Evolutionary conservation across 2,888 invertebrate genomes (phyloP).

Genomic region (Aproaerema taeniolella): DNA sequence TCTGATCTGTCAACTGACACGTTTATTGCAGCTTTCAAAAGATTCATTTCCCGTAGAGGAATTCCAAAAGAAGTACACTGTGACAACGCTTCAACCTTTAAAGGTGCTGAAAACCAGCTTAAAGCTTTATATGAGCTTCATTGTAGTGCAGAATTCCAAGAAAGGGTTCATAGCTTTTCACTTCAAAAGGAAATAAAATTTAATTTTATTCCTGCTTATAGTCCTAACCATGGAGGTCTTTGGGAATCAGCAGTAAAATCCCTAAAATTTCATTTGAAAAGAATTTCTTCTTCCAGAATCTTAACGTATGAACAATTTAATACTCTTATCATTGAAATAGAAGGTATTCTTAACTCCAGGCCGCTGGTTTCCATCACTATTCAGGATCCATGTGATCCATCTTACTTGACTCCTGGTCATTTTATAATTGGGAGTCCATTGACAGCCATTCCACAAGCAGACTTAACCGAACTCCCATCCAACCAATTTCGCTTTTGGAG

Average conservation of each 20-base stretch:
- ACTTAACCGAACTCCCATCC: neutral
- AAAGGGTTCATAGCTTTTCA: neutral
- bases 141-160: neutral
- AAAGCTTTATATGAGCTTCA: slow-evolving; percentile 3
- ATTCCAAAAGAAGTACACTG: slow-evolving; percentile 6
- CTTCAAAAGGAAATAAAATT: slow-evolving; percentile 11
- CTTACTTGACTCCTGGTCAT: slow-evolving; percentile 31
- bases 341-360: slow-evolving; percentile 28
- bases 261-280: slow-evolving; percentile 15
- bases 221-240: slow-evolving; percentile 18
- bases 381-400: slow-evolving; percentile 24
- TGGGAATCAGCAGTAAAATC: slow-evolving; percentile 18
- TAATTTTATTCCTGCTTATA: slow-evolving; percentile 16
- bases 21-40: slow-evolving; percentile 8
- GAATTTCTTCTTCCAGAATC: neutral
- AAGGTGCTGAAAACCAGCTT: slow-evolving; percentile 11
- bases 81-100: slow-evolving; percentile 11
- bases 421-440: slow-evolving; percentile 29
- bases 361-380: slow-evolving; percentile 26
- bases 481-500: slow-evolving; percentile 8
- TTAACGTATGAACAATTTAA: slow-evolving; percentile 18
- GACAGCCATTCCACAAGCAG: slow-evolving; percentile 5
- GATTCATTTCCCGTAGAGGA: slow-evolving; percentile 11
- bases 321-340: slow-evolving; percentile 19
- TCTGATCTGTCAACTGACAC: slow-evolving; percentile 11